Conservation (phyloP, 2,797 vertebrate species). For the Poeciliopsis presidionis region DNA sequence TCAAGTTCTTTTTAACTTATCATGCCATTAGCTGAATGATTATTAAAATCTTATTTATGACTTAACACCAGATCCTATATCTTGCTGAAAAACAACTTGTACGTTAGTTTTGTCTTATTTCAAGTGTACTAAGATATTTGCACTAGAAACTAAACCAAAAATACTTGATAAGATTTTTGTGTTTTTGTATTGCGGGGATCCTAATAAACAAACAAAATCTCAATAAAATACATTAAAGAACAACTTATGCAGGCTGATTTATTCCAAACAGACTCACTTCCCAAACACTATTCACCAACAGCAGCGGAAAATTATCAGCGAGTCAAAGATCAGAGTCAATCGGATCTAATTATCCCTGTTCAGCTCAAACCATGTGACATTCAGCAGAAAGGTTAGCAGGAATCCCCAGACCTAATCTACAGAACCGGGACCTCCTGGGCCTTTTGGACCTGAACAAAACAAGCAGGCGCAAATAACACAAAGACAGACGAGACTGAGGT, state of each 20-base stretch:
- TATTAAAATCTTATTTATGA: too few relatives aligned
- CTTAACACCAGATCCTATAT: not conserved
- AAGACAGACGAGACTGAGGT: conserved; percentile 10
- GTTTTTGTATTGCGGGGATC: not conserved
- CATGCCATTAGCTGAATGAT: too few relatives aligned
- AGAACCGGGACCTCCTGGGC: conserved; percentile 67
- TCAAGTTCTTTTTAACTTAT: too few relatives aligned
- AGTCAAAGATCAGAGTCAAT: conserved; percentile 65
- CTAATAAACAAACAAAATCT: too few relatives aligned
- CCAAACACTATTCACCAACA: conserved; percentile 79
- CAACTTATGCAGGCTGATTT: not conserved
- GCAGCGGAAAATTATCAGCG: conserved; percentile 27
- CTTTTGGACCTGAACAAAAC: conserved; percentile 29
- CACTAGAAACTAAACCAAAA: not conserved
- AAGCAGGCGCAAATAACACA: conserved; percentile 15
- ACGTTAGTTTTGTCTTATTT: not conserved
- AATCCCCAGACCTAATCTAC: conserved; percentile 72
- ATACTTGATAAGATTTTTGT: not conserved
- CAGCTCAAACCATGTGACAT: conserved; percentile 77
- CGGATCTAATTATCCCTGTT: conserved; percentile 72
- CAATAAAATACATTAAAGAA: not conserved
- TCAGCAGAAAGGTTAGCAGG: conserved; percentile 83
- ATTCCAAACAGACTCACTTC: conserved; percentile 42
- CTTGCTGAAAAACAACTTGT: not conserved
- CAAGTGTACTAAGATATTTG: not conserved